Evolutionary conservation across 2,888 invertebrate species (phyloP).

Genomic region (Hedychridium roseum): DNA sequence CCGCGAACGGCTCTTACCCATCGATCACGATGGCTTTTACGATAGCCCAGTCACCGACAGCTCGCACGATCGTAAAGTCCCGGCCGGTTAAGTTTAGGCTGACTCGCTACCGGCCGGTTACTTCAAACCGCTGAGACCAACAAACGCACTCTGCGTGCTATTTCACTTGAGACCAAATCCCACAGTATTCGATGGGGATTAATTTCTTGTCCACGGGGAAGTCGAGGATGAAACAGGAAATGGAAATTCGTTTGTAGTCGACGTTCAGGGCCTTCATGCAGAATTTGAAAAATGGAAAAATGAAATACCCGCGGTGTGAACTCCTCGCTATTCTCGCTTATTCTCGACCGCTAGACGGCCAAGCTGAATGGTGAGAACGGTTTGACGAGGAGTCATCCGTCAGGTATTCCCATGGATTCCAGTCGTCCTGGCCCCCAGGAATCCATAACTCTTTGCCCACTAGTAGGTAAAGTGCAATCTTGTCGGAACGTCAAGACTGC

Average conservation of each 20-base stretch:
- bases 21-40: slow-evolving; percentile 58
- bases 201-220: too few relatives aligned
- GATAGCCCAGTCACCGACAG: slow-evolving; percentile 43
- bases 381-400: slow-evolving; percentile 29
- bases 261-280: too few relatives aligned
- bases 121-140: neutral
- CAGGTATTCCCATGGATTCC: slow-evolving; percentile 49
- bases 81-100: slow-evolving; percentile 27
- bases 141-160: too few relatives aligned
- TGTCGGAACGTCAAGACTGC: too few relatives aligned
- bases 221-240: too few relatives aligned
- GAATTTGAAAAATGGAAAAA: too few relatives aligned
- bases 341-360: neutral
- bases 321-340: neutral
- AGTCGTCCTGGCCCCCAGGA: slow-evolving; percentile 31
- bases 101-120: neutral
- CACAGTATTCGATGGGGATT: too few relatives aligned
- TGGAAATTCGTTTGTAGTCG: too few relatives aligned
- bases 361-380: slow-evolving; percentile 41
- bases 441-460: slow-evolving; percentile 48
- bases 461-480: slow-evolving; percentile 52
- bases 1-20: slow-evolving; percentile 43
- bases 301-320: slow-evolving; percentile 11
- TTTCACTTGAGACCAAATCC: too few relatives aligned
- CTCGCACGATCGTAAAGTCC: slow-evolving; percentile 52